phyloP scores from a whole-genome alignment of 2,888 invertebrate genomes.

The Hyalella azteca region DNA sequence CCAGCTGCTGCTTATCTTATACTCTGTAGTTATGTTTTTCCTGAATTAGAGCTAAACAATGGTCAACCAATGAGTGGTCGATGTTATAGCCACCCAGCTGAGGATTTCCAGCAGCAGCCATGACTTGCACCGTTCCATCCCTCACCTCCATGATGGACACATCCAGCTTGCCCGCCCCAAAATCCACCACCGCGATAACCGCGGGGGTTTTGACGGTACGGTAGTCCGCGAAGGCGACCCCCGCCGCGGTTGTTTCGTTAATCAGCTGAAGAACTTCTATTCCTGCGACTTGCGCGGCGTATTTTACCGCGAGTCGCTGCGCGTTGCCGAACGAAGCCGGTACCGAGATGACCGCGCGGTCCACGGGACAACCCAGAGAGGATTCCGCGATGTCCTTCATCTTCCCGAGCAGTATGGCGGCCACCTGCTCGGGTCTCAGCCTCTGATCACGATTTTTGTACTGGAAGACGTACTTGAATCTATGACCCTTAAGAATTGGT shows the following conservation, averaged over 20 bases:
- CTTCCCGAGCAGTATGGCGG: neutral
- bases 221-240: neutral
- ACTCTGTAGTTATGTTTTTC: no score
- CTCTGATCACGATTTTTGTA: neutral
- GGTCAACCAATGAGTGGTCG: no score
- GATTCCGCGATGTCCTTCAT: neutral
- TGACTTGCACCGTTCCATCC: neutral
- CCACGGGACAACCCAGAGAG: neutral
- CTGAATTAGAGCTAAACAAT: no score
- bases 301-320: neutral
- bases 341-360: neutral
- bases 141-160: neutral
- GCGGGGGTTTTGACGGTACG: neutral
- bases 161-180: slow-evolving; percentile 12
- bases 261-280: neutral
- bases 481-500: neutral
- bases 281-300: neutral
- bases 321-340: slow-evolving; percentile 4
- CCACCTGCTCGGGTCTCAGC: neutral
- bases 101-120: neutral
- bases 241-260: slow-evolving; percentile 63
- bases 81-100: neutral
- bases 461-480: neutral
- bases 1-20: no score
- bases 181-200: neutral